Base-by-base conservation (phyloP, 2,888 invertebrate species). In the Nasonovia ribisnigri region DNA sequence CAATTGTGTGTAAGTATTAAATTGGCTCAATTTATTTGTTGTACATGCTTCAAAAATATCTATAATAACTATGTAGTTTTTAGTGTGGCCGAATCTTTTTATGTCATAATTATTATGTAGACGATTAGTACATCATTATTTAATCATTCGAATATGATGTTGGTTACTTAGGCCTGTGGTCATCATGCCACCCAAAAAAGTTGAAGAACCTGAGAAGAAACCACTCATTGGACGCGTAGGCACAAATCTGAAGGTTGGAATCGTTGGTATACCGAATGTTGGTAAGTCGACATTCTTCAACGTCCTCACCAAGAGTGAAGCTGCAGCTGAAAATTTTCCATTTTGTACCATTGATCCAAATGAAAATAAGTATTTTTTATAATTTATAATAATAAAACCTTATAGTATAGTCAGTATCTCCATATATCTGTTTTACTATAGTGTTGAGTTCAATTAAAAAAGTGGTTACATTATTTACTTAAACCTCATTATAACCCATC, bases 301-400 rank as follows among this genome's bases (percentile, higher is more conserved):
- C 96, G 99, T 99, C 48, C 96, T 99, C 95, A 99, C 99, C 57
- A 99, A 99, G 96, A 99, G 99, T 96, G 98, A 98, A 95, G 99
- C 99, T 13, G 98, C 99, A 93, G 99, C 99, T 92, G 99, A 99
- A 96, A 99, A 99, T 96, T 99, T 99, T 96, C 99, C 99, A 1
- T 99, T 99, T 97, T 99, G 99, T 96, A 99, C 99, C 96, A 99
- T 99, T 96, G 99, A 99, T 96, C 99, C 99, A 90, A 99, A 99
- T 98, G 99, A 99, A 97, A 99, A 98, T 99, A 98, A 99, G 99
- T 98, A 97, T 97, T 95, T 88, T 90, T 94, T 94, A 77, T 87
- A 60, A 20, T 36, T 36, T 36, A 36, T 77, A 6, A 77, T 20
- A 11, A 77, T 77, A 77, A 42, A 36, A 8, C 20, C 20, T 77